A percentile compares a stretch with the other conserved stretches of the same genome.
phyloP scores from a whole-genome alignment of 2,797 vertebrate species.

The Sphenopsis melanotis region DNA sequence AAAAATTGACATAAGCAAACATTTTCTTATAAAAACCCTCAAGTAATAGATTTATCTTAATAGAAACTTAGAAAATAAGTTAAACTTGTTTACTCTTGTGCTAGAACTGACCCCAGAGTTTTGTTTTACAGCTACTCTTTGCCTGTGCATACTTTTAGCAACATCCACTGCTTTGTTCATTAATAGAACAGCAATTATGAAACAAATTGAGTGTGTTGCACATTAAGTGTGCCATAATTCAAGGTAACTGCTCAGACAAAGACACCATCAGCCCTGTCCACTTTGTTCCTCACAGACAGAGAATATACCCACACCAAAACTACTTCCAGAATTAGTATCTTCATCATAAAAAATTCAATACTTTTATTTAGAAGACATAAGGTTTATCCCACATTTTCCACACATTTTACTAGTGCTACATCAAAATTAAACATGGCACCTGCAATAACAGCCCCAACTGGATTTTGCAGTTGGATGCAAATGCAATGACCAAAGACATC shows the following conservation, averaged over 20 bases:
- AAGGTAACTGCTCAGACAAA: neutral
- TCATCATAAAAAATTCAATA: neutral
- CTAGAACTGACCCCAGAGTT: neutral
- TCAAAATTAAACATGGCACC: neutral
- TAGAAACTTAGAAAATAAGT: neutral
- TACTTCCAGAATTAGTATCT: neutral
- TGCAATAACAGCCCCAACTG: neutral
- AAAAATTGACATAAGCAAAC: neutral
- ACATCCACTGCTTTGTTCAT: neutral
- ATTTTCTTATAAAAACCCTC: neutral
- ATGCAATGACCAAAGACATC: neutral
- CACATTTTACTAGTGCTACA: neutral
- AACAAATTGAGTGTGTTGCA: neutral
- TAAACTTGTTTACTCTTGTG: neutral
- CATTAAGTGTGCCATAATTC: neutral
- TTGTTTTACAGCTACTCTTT: neutral
- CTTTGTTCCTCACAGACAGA: neutral
- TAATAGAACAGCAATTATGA: neutral
- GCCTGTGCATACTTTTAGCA: neutral
- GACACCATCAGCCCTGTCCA: neutral
- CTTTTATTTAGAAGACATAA: neutral
- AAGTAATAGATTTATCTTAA: neutral
- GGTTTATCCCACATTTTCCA: neutral
- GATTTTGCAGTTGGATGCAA: neutral
- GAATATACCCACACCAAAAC: neutral